phyloP scores from a whole-genome alignment of 2,797 vertebrate species.

The Notoglanidium macrostoma region DNA sequence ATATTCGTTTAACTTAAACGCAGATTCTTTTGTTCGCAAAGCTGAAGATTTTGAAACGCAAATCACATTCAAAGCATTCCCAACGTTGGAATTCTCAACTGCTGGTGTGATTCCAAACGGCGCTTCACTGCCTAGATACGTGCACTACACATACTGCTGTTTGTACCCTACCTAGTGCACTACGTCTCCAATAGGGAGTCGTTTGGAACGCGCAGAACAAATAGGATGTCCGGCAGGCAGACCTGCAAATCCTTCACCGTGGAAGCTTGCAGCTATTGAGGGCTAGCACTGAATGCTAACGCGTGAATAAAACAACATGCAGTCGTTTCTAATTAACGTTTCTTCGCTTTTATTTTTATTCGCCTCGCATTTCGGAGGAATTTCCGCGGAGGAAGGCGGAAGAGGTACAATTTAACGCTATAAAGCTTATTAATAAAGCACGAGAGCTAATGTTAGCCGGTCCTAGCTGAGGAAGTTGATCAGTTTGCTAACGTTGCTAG shows the following conservation, averaged over 20 bases:
- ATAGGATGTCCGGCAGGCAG: background rate
- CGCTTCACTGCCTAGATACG: background rate
- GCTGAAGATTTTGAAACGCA: background rate
- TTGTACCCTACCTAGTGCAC: background rate
- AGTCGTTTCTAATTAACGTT: constrained; percentile 56
- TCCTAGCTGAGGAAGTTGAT: background rate
- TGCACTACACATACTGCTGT: background rate
- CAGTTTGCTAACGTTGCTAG: background rate
- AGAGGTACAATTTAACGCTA: constrained; percentile 64
- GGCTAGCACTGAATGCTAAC: constrained; percentile 27
- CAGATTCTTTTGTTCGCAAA: background rate
- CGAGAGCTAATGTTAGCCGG: background rate
- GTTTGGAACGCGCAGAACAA: background rate
- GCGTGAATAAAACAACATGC: constrained; percentile 60
- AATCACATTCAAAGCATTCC: background rate
- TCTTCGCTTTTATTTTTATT: constrained; percentile 60
- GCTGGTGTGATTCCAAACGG: background rate
- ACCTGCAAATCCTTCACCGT: background rate
- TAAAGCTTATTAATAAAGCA: background rate
- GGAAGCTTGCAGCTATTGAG: background rate
- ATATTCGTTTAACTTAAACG: background rate
- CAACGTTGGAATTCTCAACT: background rate
- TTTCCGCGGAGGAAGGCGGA: constrained; percentile 61
- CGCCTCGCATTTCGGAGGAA: constrained; percentile 61
- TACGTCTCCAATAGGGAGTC: rapidly evolving